These are phyloP conservation scores for silkworm (Bombyx mori) DNA, from an alignment of 1,140 invertebrate species.

Conservation along the genomic window DNA sequence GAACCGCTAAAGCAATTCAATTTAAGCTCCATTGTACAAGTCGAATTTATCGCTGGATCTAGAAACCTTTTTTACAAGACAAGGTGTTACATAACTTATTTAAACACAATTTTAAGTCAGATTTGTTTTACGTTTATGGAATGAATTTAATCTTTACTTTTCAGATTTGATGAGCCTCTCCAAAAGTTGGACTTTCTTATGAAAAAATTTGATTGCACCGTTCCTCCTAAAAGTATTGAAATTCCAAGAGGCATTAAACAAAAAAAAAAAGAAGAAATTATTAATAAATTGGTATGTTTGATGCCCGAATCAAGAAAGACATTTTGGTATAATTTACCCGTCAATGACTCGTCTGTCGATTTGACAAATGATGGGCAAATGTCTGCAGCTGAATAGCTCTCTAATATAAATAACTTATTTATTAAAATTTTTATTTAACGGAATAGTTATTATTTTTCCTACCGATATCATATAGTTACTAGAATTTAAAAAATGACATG, in stretches of 20 bases:
- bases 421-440: background rate
- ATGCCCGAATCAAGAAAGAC: constrained; percentile 13
- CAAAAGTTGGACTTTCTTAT: constrained; percentile 10
- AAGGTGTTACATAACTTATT: background rate
- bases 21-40: constrained; percentile 12
- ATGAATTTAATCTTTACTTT: no score
- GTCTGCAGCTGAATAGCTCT: constrained; percentile 1
- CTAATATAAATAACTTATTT: background rate
- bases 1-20: constrained; percentile 10
- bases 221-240: constrained; percentile 3
- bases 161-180: no score
- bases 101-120: background rate
- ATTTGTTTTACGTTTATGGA: background rate
- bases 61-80: constrained; percentile 12
- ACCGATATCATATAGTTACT: constrained; percentile 2
- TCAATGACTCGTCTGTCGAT: constrained; percentile 3
- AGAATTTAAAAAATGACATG: constrained; percentile 2
- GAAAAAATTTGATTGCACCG: constrained; percentile 10
- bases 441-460: background rate
- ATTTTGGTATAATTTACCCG: constrained; percentile 13
- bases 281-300: constrained; percentile 13
- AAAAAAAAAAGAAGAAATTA: constrained; percentile 12
- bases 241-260: constrained; percentile 8
- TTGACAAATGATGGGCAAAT: constrained; percentile 5
- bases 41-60: constrained; percentile 11